These are phyloP conservation scores for Pelosia muscerda DNA, from an alignment of 2,888 invertebrate genomes.

Conservation along the genomic window DNA sequence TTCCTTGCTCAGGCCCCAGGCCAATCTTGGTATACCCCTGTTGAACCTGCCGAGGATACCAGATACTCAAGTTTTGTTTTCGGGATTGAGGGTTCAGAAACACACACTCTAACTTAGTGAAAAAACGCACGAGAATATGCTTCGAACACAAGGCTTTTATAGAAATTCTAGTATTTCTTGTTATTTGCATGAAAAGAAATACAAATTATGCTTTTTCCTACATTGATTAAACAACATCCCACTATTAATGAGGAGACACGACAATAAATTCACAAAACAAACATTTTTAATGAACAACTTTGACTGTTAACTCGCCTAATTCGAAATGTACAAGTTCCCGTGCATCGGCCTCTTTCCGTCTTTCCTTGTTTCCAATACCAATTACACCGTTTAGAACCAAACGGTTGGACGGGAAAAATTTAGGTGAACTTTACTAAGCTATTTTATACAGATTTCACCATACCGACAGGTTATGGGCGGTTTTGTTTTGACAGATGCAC, in stretches of 20 bases:
- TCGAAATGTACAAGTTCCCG: slow-evolving; percentile 46
- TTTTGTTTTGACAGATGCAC: slow-evolving; percentile 78
- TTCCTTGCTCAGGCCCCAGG: no score
- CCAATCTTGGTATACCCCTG: no score
- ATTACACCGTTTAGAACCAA: slow-evolving; percentile 74
- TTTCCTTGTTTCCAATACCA: slow-evolving; percentile 70
- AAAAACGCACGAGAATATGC: no score
- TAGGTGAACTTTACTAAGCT: slow-evolving; percentile 61
- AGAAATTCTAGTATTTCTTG: no score
- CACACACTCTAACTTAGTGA: no score
- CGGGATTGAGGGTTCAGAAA: no score
- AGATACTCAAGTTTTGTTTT: no score
- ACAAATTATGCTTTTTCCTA: not conserved
- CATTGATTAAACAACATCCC: not conserved
- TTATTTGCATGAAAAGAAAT: no score
- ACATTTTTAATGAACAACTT: slow-evolving; percentile 46
- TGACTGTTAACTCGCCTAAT: slow-evolving; percentile 68
- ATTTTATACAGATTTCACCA: slow-evolving; percentile 57
- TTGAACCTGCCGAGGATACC: no score
- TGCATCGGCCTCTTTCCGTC: slow-evolving; percentile 46
- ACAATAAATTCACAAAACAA: slow-evolving; percentile 40
- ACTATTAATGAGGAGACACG: slow-evolving; percentile 1
- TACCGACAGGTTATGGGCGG: slow-evolving; percentile 45
- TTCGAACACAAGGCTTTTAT: no score
- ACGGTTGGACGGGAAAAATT: slow-evolving; percentile 58